These are phyloP conservation scores for Leistus spinibarbis DNA, from an alignment of 2,888 invertebrate genomes.

Conservation along the genomic window DNA sequence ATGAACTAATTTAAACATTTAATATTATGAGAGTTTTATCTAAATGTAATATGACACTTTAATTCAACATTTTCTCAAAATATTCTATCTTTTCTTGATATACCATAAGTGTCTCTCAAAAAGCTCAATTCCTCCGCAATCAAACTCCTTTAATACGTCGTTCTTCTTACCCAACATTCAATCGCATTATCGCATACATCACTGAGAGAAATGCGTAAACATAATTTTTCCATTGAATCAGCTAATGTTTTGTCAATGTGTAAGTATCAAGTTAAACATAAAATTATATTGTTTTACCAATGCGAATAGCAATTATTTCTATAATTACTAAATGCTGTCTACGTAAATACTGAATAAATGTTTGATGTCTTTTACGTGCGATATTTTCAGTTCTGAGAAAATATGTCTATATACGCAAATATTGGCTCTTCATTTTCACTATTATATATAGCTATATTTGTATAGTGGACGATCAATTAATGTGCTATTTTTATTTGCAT, in stretches of 20 bases:
- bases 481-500: no score
- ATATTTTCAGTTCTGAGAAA: background rate
- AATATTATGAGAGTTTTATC: no score
- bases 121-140: no score
- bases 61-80: no score
- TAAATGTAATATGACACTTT: no score
- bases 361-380: background rate
- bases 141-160: no score
- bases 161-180: no score
- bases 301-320: background rate
- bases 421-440: background rate
- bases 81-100: no score
- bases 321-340: background rate
- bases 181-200: no score
- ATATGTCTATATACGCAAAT: background rate
- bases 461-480: background rate
- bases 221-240: background rate
- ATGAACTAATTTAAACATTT: no score
- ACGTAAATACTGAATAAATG: background rate
- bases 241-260: background rate
- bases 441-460: background rate
- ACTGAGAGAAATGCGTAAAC: no score
- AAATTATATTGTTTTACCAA: background rate
- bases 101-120: no score
- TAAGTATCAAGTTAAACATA: background rate